Evolutionary conservation across 2,797 vertebrate genomes (phyloP).

Genomic region (Hoplostethus atlanticus): DNA sequence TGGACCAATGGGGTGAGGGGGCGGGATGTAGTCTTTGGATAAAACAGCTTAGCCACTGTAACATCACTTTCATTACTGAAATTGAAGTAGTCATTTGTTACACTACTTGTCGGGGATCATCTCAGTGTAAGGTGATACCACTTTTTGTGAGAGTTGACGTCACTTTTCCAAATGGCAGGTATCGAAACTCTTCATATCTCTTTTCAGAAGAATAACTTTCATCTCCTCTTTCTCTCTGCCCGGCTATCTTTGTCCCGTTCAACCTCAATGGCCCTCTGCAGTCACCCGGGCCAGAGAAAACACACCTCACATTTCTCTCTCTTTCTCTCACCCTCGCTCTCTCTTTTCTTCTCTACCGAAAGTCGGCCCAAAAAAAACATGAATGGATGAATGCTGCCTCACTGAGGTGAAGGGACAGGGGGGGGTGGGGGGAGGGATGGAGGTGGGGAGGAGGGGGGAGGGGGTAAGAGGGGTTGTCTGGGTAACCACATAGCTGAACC

Average conservation of each 20-base stretch:
- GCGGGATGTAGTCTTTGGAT: too few relatives aligned
- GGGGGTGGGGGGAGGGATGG: too few relatives aligned
- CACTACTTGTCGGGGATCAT: too few relatives aligned
- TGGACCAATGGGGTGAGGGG: too few relatives aligned
- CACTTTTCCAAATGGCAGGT: too few relatives aligned
- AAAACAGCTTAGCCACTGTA: too few relatives aligned
- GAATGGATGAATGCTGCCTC: constrained; percentile 67
- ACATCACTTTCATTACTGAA: too few relatives aligned
- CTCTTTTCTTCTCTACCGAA: constrained; percentile 40
- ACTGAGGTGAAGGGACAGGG: constrained; percentile 51
- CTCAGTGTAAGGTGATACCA: too few relatives aligned
- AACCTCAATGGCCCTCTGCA: constrained; percentile 40
- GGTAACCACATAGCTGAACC: constrained; percentile 82
- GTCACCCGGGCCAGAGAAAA: constrained; percentile 44
- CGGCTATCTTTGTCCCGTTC: constrained; percentile 53
- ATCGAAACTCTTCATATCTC: constrained; percentile 17
- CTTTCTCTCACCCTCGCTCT: constrained; percentile 1
- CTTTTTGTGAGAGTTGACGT: too few relatives aligned
- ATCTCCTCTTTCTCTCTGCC: constrained; percentile 6
- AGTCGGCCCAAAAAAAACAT: constrained; percentile 40
- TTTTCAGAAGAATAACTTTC: constrained; percentile 15
- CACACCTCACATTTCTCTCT: constrained; percentile 45
- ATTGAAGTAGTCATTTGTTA: too few relatives aligned
- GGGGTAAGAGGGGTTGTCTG: constrained; percentile 65
- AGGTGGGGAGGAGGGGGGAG: neutral